Conservation (phyloP, 2,113 vertebrate genomes). For the Chaetorhynchus papuensis region DNA sequence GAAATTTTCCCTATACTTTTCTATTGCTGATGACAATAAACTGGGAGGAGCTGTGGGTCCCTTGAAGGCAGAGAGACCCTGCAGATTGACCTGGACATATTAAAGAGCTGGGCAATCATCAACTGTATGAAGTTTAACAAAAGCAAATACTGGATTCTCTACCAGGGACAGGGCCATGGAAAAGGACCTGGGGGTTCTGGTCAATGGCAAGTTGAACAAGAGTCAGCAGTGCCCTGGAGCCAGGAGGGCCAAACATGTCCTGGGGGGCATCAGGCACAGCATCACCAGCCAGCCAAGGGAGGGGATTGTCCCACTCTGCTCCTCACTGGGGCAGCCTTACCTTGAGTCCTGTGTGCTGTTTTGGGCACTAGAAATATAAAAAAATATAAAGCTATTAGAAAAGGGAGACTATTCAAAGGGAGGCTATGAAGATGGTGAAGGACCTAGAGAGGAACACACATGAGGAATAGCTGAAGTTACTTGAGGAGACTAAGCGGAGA, state of each 20-base stretch:
- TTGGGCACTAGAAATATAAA: background rate
- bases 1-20: background rate
- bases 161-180: background rate
- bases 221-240: background rate
- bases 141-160: background rate
- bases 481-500: background rate
- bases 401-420: background rate
- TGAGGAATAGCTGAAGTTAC: background rate
- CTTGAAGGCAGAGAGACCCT: background rate
- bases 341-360: background rate
- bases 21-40: background rate
- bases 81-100: background rate
- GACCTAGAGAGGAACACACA: background rate
- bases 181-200: background rate
- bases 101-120: background rate
- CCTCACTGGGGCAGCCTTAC: background rate
- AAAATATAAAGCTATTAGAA: background rate
- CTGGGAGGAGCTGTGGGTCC: background rate
- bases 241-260: background rate
- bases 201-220: fast-evolving
- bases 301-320: background rate
- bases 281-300: background rate
- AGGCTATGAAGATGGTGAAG: background rate
- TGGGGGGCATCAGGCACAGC: background rate
- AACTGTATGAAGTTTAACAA: background rate